Evolutionary conservation across 2,113 vertebrate genomes (phyloP).

Genomic region (Lichenostomus cassidix): DNA sequence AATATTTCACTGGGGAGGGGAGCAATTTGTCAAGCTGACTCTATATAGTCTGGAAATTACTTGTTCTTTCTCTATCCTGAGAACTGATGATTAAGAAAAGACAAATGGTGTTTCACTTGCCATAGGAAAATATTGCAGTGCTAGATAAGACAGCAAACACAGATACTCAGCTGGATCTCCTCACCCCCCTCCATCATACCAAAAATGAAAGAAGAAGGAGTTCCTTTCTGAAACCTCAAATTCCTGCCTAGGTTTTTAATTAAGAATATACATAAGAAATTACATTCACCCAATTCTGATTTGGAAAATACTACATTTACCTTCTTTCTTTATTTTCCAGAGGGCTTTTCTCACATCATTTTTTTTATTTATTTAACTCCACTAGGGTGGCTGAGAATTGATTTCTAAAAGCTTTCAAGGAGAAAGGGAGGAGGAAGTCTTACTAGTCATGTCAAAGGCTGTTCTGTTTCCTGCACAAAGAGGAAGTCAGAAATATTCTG

Average conservation of each 20-base stretch:
- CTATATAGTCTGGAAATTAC: not conserved
- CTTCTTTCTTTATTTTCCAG: not conserved
- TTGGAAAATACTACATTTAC: not conserved
- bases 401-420: constrained; percentile 1
- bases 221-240: not conserved
- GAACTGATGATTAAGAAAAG: not conserved
- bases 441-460: not conserved
- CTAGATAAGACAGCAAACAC: not conserved
- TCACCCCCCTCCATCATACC: not conserved
- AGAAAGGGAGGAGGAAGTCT: constrained; percentile 29
- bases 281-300: not conserved
- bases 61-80: not conserved
- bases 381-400: not conserved
- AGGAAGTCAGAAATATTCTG: constrained; percentile 37
- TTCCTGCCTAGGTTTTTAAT: not conserved
- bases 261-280: not conserved
- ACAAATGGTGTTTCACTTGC: not conserved
- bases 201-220: constrained; percentile 16
- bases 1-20: not conserved
- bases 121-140: not conserved
- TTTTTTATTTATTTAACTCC: not conserved
- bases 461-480: constrained; percentile 8
- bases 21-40: not conserved
- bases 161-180: not conserved
- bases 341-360: not conserved